phyloP scores from a whole-genome alignment of 2,888 invertebrate genomes.

The Girardia tigrina region DNA sequence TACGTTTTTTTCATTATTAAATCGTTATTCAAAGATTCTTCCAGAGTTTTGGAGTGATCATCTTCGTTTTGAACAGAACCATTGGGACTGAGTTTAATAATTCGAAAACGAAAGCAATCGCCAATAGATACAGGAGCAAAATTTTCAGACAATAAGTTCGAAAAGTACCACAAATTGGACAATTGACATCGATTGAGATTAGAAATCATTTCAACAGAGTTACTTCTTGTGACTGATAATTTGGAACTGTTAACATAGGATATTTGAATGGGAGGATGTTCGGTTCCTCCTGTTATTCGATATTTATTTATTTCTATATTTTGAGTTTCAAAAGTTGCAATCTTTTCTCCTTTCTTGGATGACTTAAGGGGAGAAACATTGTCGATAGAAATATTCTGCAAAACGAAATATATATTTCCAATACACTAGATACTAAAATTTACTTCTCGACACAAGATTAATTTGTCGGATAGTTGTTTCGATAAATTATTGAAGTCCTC shows the following conservation, averaged over 20 bases:
- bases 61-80: not conserved
- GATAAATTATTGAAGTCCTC: conserved; percentile 55
- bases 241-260: not conserved
- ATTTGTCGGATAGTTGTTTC: conserved; percentile 4
- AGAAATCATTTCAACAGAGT: not conserved
- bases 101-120: conserved; percentile 13
- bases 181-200: conserved; percentile 1
- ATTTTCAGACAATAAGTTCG: not conserved
- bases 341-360: not conserved
- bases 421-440: too few species aligned
- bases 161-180: conserved; percentile 8
- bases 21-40: not conserved
- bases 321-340: not conserved
- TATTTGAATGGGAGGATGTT: not conserved
- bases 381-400: not conserved
- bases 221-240: not conserved
- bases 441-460: conserved; percentile 3
- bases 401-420: too few species aligned
- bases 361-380: too few species aligned
- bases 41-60: not conserved
- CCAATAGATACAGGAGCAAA: not conserved
- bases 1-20: not conserved
- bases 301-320: not conserved
- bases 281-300: not conserved
- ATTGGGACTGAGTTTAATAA: not conserved